Base-by-base conservation (phyloP, 2,113 vertebrate species). In the Eurystomus gularis region DNA sequence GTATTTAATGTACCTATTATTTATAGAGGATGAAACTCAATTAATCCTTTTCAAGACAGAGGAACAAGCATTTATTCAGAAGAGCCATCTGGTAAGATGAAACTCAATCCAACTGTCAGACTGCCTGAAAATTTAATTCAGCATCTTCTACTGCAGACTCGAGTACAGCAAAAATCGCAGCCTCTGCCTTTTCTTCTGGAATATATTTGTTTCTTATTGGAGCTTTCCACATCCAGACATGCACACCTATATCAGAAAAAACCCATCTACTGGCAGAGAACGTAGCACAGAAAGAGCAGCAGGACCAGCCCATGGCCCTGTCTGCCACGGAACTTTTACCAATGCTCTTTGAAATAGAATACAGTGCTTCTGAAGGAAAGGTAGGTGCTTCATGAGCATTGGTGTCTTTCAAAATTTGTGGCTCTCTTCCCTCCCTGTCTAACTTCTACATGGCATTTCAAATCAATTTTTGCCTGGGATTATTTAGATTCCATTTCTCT, bases 71-170 rank as follows among this genome's bases (percentile, higher is more conserved):
- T 79, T 86, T 73, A 68, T 69, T 90, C 52, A 84, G 80, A 86
- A 89, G 44, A 19, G 20, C 44, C 77, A 26, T 28, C 60, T 85
- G 44, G 49, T 75, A 66, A 89, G 71, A 69, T 31, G 54, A 82
- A 95, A 88, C 35, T 46, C 58, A 89, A 71, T n/a, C 51, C 29
- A 93, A 29, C 64, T 65, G 5, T 37, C 35, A 52, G 54, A 5
- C 75, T 88, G 33, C 21, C 40, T 82, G 70, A 68, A 91, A 93
- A 92, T 20, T 75, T 69, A 69, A 70, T 70, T 92, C 75, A 28
- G 55, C 40, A 70, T 71, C 31, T 88, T 78, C 71, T 86, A 11
- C 49, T 46, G 46, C n/a, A 77, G 44, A 31, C 24, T 77, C 15
- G 86, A 64, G 31, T 46, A 35, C 84, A 93, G 49, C 16, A 66